Evolutionary conservation across 1,140 invertebrate species (phyloP).

Genomic region (Procambarus virginalis): DNA sequence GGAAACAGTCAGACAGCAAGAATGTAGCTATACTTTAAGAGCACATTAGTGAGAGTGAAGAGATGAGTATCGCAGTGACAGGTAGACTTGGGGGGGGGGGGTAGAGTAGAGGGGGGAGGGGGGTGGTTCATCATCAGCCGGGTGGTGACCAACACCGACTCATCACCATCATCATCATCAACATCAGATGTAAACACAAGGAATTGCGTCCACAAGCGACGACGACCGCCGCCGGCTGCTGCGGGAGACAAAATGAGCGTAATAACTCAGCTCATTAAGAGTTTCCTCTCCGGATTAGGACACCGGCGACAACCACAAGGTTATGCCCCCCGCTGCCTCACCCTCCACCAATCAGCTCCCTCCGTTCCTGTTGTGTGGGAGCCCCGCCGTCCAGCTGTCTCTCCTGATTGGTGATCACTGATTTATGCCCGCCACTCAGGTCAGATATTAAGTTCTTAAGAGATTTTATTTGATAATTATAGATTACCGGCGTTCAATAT

Average conservation of each 20-base stretch:
- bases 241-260: conserved; percentile 19
- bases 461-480: conserved; percentile 61
- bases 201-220: too few species aligned
- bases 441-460: conserved; percentile 56
- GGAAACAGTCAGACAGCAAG: too few species aligned
- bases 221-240: neutral
- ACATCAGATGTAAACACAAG: too few species aligned
- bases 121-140: too few species aligned
- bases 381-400: conserved; percentile 30
- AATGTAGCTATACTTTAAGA: neutral
- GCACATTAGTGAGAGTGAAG: neutral
- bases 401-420: conserved; percentile 27
- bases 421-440: conserved; percentile 41
- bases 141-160: too few species aligned
- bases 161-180: too few species aligned
- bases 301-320: conserved; percentile 40
- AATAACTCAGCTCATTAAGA: conserved; percentile 49
- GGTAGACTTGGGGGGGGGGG: neutral
- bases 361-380: conserved; percentile 22
- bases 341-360: conserved; percentile 9
- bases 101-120: too few species aligned
- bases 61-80: neutral
- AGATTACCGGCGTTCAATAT: conserved; percentile 49
- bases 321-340: conserved; percentile 33
- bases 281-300: conserved; percentile 31